Base-by-base conservation (phyloP, 2,888 invertebrate genomes). In the Achlya flavicornis region DNA sequence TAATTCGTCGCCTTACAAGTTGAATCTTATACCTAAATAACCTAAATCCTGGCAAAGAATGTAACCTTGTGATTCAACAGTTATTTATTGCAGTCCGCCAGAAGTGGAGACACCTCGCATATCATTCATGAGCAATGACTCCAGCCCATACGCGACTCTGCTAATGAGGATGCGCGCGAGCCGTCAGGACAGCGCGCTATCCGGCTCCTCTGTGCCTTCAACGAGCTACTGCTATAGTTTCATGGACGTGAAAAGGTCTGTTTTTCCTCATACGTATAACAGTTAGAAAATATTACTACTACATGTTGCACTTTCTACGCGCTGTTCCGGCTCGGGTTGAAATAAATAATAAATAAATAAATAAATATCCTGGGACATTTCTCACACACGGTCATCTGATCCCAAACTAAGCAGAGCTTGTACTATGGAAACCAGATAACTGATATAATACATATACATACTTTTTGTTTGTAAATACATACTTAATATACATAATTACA, bases 81-180 rank as follows among this genome's bases (percentile, higher is more conserved):
- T 66, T 53, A 88, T 46, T 53, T 8, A 19, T 53, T 53, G 7
- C 53, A 53, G 85, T 63, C 64, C 75, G 1, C 77, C 78, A 72
- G 78, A 83, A 62, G 83, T 86, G 57, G 78, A 82, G 11, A 67
- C 78, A 1, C 72, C 72, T 14, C 88, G 88, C 14, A 90, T 93
- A 57, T 92, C 93, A 1, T 93, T 92, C 71, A 87, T 92, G 87
- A 79, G 80, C 67, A 84, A 86, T 58, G 86, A 89, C 12, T 70
- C 75, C 0, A 76, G 79, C 38, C 87, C 89, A 0, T 84, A 87
- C 72, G 69, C 84, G 0, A 74, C 85, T 0, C 66, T 88, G 46
- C 67, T 88, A 33, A 76, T 79, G 67, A 80, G 80, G 62, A 70
- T 83, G 65, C 81, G 80, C 7, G 69, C 76, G 2, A 76, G 67